phyloP scores from a whole-genome alignment of 2,113 vertebrate genomes.

The Nothobranchius furzeri region DNA sequence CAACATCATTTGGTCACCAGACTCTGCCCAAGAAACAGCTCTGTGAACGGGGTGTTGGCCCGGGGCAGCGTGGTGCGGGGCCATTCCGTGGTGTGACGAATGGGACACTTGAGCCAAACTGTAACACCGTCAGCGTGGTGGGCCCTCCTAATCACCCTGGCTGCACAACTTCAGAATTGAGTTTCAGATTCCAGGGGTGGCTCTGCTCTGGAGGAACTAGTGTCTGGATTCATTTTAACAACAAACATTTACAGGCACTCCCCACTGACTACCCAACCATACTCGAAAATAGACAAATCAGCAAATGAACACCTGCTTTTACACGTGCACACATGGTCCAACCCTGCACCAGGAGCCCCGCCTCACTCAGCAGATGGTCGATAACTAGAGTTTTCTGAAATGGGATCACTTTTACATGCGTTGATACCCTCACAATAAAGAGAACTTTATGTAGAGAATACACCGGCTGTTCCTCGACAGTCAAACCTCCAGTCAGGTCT shows the following conservation, averaged over 20 bases:
- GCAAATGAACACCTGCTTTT: conserved; percentile 2
- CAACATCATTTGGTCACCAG: conserved; percentile 35
- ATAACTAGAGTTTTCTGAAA: conserved; percentile 58
- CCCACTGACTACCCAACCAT: conserved; percentile 29
- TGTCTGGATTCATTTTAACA: conserved; percentile 47
- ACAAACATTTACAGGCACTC: conserved; percentile 62
- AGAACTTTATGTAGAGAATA: conserved; percentile 44
- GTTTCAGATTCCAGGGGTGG: conserved; percentile 71
- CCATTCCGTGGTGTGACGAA: conserved; percentile 68
- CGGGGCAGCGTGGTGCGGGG: conserved; percentile 18
- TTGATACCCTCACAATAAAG: conserved; percentile 51
- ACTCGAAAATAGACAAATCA: conserved; percentile 37
- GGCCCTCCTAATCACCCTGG: conserved; percentile 68
- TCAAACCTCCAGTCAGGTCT: conserved; percentile 21
- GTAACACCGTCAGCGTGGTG: conserved; percentile 70
- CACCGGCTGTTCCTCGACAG: conserved; percentile 51
- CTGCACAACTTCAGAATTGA: conserved; percentile 62
- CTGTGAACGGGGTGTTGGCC: conserved; percentile 32
- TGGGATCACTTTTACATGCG: conserved; percentile 43
- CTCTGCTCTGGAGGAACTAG: conserved; percentile 28
- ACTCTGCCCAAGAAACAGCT: conserved; percentile 46
- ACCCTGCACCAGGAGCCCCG: conserved; percentile 35
- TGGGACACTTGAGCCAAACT: conserved; percentile 77
- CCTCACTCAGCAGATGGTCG: conserved; percentile 48
- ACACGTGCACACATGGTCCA: conserved; percentile 17